These are phyloP conservation scores for Atta colombica DNA, from an alignment of 1,140 invertebrate species.

Conservation along the genomic window DNA sequence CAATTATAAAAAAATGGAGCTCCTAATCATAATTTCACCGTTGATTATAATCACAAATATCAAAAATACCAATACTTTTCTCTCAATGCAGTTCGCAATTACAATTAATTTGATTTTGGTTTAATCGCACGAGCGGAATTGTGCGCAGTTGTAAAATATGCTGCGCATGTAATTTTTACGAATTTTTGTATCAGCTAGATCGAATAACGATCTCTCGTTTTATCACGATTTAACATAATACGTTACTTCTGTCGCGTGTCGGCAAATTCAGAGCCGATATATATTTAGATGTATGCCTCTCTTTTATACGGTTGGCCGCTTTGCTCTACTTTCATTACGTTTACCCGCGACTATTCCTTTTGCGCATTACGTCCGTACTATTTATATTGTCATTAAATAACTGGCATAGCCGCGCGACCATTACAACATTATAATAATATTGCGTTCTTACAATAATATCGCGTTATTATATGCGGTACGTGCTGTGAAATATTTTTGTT, in stretches of 20 bases:
- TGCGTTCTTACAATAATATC: background rate
- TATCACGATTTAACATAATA: background rate
- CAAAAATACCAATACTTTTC: no score
- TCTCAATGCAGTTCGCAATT: no score
- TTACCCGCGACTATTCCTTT: constrained; percentile 5
- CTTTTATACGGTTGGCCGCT: constrained; percentile 13
- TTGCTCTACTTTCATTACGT: constrained; percentile 42
- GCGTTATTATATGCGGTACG: background rate
- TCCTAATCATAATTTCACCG: no score
- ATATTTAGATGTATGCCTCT: constrained; percentile 35
- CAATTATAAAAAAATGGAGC: no score
- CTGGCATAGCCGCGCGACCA: background rate
- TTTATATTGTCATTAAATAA: constrained; percentile 30
- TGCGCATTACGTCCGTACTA: background rate
- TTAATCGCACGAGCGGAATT: constrained; percentile 11
- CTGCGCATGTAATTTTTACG: constrained; percentile 10
- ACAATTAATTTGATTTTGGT: constrained; percentile 1
- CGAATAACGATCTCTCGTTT: constrained; percentile 30
- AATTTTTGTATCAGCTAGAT: background rate
- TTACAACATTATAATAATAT: background rate
- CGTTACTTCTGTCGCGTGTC: constrained; percentile 27
- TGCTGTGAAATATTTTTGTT: background rate
- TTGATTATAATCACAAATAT: no score
- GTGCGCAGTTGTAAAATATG: constrained; percentile 15
- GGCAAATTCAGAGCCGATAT: constrained; percentile 23